Percentiles rank a stretch among this genome's conserved stretches.
Conservation (phyloP, 2,113 vertebrate genomes). For the Hystrix brachyura region DNA sequence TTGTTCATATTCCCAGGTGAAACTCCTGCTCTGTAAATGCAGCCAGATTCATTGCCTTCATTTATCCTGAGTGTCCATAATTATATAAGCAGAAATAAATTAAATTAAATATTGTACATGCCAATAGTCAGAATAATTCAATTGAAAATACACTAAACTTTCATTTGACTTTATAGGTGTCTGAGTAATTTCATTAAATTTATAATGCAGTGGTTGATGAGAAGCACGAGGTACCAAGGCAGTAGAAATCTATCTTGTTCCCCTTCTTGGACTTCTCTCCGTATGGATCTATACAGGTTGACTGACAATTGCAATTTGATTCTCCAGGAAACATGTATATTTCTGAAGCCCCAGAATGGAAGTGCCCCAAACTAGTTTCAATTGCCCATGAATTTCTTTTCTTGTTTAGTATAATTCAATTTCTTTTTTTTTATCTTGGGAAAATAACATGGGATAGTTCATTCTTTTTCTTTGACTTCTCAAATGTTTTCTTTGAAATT, state of each 20-base stretch:
- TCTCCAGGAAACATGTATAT: not conserved
- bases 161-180: slow-evolving; percentile 43
- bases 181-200: slow-evolving; percentile 56
- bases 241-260: not conserved
- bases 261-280: slow-evolving; percentile 3
- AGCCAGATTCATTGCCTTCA: slow-evolving; percentile 53
- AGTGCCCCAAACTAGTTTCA: not conserved
- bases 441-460: slow-evolving; percentile 6
- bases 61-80: not conserved
- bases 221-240: not conserved
- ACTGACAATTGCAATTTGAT: not conserved
- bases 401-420: not conserved
- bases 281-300: not conserved
- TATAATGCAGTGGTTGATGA: not conserved
- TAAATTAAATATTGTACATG: slow-evolving; percentile 54
- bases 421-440: slow-evolving; percentile 60
- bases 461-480: not conserved
- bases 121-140: slow-evolving; percentile 56
- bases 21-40: slow-evolving; percentile 14
- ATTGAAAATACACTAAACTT: slow-evolving; percentile 34
- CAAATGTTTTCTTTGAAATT: slow-evolving; percentile 41
- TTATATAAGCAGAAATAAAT: slow-evolving; percentile 35
- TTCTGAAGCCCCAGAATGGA: not conserved
- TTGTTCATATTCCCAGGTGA: slow-evolving; percentile 42
- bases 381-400: not conserved